phyloP scores from a whole-genome alignment of 2,113 vertebrate genomes.

The Salvelinus fontinalis region DNA sequence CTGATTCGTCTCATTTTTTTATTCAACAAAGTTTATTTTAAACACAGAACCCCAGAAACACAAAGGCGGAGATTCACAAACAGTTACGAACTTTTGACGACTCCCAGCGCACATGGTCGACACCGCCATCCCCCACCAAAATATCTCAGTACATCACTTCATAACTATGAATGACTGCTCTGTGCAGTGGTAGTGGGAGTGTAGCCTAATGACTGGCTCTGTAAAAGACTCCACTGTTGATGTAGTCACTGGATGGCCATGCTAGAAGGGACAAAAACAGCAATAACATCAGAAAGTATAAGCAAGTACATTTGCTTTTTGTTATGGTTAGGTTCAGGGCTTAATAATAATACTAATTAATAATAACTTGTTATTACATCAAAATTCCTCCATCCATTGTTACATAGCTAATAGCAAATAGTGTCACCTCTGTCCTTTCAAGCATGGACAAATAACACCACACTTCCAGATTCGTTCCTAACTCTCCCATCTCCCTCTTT shows the following conservation, averaged over 20 bases:
- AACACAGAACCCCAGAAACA: background rate
- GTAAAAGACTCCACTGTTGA: background rate
- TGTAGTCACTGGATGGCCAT: background rate
- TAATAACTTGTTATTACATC: no score
- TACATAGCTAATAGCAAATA: background rate
- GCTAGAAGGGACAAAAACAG: slow-evolving; percentile 7
- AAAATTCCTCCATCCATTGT: no score
- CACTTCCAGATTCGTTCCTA: no score
- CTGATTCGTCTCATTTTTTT: background rate
- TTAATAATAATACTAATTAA: no score
- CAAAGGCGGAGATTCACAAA: background rate
- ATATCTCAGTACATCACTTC: background rate
- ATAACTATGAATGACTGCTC: slow-evolving; percentile 28
- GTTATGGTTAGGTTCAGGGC: background rate
- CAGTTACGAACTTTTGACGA: no score
- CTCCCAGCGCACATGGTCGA: background rate
- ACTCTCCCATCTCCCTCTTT: background rate
- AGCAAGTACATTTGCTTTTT: background rate
- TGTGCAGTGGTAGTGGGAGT: slow-evolving; percentile 41
- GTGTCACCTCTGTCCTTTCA: background rate
- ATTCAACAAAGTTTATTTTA: background rate
- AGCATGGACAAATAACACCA: background rate
- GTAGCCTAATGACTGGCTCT: background rate
- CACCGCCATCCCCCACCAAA: background rate
- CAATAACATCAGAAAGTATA: background rate